Conservation (phyloP, 1,140 invertebrate species). For the Radopholus similis region DNA sequence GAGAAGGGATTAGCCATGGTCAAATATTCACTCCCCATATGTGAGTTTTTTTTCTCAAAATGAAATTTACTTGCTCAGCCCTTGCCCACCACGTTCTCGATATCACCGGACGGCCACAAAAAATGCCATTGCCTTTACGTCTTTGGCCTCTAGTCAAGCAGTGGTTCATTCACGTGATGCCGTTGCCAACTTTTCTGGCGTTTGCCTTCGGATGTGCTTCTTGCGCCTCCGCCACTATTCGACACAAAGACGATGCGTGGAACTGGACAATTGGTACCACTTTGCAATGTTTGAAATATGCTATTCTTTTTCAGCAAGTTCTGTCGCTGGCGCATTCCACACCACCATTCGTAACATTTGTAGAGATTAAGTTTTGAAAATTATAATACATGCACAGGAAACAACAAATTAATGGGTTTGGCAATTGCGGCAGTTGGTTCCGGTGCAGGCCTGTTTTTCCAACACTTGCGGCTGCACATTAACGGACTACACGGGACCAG, state of each 20-base stretch:
- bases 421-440: too few relatives aligned
- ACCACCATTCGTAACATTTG: background rate
- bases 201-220: slow-evolving; percentile 45
- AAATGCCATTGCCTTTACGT: background rate
- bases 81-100: background rate
- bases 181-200: slow-evolving; percentile 38
- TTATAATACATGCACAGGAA: too few relatives aligned
- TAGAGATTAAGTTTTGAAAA: background rate
- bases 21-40: slow-evolving; percentile 47
- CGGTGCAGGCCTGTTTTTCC: too few relatives aligned
- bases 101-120: background rate
- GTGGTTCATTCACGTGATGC: slow-evolving; percentile 28
- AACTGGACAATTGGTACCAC: slow-evolving; percentile 8
- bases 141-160: background rate
- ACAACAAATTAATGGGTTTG: too few relatives aligned
- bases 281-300: background rate
- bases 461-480: too few relatives aligned
- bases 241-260: slow-evolving; percentile 46
- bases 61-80: background rate
- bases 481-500: too few relatives aligned
- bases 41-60: slow-evolving; percentile 34
- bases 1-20: slow-evolving; percentile 46
- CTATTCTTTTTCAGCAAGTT: background rate
- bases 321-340: background rate
- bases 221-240: slow-evolving; percentile 43